phyloP scores from a whole-genome alignment of 1,140 invertebrate genomes.

The Carcinoscorpius rotundicauda region DNA sequence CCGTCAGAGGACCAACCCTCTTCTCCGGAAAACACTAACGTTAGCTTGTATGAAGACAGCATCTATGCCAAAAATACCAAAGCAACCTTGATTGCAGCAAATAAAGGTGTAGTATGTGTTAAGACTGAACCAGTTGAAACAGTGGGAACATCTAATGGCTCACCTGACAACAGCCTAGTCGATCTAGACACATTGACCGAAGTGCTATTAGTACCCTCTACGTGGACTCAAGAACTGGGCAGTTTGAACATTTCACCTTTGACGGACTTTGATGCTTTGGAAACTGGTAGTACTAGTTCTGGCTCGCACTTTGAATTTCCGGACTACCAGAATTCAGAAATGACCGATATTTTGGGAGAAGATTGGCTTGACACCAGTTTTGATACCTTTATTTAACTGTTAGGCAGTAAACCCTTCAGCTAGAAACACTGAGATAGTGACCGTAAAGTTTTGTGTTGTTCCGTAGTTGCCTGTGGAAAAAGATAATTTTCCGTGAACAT shows the following conservation, averaged over 20 bases:
- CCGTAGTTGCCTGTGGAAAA: too few relatives aligned
- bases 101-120: background rate
- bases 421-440: too few relatives aligned
- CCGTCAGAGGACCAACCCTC: constrained; percentile 44
- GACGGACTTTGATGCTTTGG: constrained; percentile 50
- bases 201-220: constrained; percentile 42
- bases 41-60: constrained; percentile 49
- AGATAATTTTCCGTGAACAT: too few relatives aligned
- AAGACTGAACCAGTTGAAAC: background rate
- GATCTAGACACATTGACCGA: constrained; percentile 59
- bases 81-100: background rate
- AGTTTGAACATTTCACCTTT: constrained; percentile 27
- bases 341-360: constrained; percentile 38
- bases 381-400: background rate
- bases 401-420: too few relatives aligned
- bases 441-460: too few relatives aligned
- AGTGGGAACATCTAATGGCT: background rate
- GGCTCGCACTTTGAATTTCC: constrained; percentile 64
- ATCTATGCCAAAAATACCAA: background rate
- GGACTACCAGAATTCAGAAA: constrained; percentile 53
- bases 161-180: constrained; percentile 36
- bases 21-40: constrained; percentile 60
- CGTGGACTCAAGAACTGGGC: constrained; percentile 28
- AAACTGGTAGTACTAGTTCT: constrained; percentile 44
- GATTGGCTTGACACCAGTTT: constrained; percentile 20